A percentile compares a stretch with the other conserved stretches of the same genome.
phyloP scores from a whole-genome alignment of 2,888 invertebrate genomes.

The Busseola fusca region DNA sequence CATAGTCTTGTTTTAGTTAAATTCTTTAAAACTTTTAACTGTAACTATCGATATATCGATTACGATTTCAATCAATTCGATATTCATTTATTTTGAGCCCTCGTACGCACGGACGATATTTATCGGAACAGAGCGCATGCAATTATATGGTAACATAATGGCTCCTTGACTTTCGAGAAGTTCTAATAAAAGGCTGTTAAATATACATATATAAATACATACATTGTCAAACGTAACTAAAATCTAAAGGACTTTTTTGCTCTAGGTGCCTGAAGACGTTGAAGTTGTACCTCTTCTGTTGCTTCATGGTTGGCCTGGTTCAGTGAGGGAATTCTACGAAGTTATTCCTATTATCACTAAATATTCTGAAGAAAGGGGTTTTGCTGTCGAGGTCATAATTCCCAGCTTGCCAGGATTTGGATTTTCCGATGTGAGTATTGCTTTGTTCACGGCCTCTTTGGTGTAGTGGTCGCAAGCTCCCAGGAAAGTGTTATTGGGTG shows the following conservation, averaged over 20 bases:
- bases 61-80: neutral
- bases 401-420: slow-evolving; percentile 67
- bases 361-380: slow-evolving; percentile 78
- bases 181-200: neutral
- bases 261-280: slow-evolving; percentile 34
- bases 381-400: slow-evolving; percentile 81
- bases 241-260: neutral
- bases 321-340: slow-evolving; percentile 91
- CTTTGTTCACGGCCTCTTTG: neutral
- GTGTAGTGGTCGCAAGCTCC: neutral
- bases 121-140: neutral
- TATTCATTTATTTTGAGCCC: neutral
- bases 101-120: no score
- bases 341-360: slow-evolving; percentile 89
- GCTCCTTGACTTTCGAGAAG: neutral
- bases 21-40: neutral
- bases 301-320: slow-evolving; percentile 94
- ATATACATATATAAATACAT: neutral
- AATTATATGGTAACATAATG: neutral
- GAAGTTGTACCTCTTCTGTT: slow-evolving; percentile 82
- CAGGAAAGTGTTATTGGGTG: neutral
- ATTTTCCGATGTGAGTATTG: slow-evolving; percentile 66
- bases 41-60: neutral
- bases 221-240: neutral
- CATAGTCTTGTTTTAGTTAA: neutral